Evolutionary conservation across 2,797 vertebrate genomes (phyloP).

Genomic region (Trachurus trachurus): DNA sequence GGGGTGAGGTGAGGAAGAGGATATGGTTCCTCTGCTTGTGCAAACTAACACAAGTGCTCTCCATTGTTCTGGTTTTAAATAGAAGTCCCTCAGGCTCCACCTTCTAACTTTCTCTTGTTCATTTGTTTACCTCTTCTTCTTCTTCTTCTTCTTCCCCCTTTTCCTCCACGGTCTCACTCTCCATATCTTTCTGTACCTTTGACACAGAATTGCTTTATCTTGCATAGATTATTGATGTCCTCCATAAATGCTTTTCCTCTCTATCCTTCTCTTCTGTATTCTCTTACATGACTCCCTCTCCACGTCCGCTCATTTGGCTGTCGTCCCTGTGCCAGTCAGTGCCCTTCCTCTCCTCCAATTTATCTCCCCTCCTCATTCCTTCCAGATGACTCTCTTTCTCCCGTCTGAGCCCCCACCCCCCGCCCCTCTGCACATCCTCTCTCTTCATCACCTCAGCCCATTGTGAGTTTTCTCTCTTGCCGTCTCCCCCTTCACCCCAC

Average conservation of each 20-base stretch:
- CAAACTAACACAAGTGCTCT: constrained; percentile 74
- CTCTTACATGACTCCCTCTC: constrained; percentile 43
- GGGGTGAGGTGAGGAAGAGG: constrained; percentile 46
- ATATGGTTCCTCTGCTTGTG: constrained; percentile 66
- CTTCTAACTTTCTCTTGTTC: constrained; percentile 68
- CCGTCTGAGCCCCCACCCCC: neutral
- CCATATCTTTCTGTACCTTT: constrained; percentile 33
- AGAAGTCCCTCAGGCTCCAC: constrained; percentile 70
- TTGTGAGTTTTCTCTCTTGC: constrained; percentile 55
- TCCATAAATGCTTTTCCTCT: constrained; percentile 33
- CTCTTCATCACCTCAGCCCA: constrained; percentile 52
- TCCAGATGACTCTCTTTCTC: constrained; percentile 63
- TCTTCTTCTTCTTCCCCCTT: constrained; percentile 9
- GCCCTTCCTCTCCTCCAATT: constrained; percentile 48
- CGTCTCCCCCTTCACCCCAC: neutral
- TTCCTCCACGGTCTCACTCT: constrained; percentile 14
- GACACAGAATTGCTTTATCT: constrained; percentile 71
- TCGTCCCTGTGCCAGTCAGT: constrained; percentile 65
- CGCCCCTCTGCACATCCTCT: neutral
- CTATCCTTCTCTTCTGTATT: constrained; percentile 44
- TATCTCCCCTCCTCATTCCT: constrained; percentile 68
- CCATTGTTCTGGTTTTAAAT: constrained; percentile 80
- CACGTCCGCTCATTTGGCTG: constrained; percentile 63
- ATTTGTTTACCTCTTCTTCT: constrained; percentile 48
- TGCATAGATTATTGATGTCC: constrained; percentile 74